Evolutionary conservation across 2,113 vertebrate species (phyloP).

Genomic region (Hypanus sabinus): DNA sequence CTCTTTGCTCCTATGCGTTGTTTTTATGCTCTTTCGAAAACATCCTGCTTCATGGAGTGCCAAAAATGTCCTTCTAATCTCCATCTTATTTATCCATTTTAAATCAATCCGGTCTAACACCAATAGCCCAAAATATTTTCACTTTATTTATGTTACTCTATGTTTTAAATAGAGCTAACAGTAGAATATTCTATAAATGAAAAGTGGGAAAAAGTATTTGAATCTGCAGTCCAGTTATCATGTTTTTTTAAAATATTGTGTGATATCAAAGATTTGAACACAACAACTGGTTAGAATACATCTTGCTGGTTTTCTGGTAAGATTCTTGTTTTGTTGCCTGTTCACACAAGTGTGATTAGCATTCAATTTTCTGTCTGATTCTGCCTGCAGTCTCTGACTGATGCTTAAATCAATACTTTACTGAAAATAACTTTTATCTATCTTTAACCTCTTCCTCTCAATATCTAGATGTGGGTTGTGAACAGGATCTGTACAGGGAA

Average conservation of each 20-base stretch:
- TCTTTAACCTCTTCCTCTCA: slow-evolving; percentile 5
- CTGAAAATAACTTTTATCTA: not conserved
- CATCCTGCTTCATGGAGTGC: not conserved
- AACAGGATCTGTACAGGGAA: not conserved
- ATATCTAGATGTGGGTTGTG: not conserved
- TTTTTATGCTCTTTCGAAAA: not conserved
- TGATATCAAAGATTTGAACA: not conserved
- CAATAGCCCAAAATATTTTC: not conserved
- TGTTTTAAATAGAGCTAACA: not conserved
- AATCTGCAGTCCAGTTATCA: not conserved
- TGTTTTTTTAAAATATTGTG: not conserved
- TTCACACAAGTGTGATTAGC: not conserved
- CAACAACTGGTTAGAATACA: not conserved
- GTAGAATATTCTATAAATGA: not conserved
- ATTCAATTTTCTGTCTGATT: not conserved
- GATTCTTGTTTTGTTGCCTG: not conserved
- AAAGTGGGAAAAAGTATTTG: not conserved
- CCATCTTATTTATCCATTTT: not conserved
- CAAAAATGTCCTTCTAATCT: not conserved
- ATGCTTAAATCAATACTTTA: not conserved
- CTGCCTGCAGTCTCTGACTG: not conserved
- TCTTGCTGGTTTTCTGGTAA: not conserved
- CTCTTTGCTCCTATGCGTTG: no score
- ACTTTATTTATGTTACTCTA: not conserved
- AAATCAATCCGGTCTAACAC: not conserved